These are phyloP conservation scores for Amiota communis DNA, from an alignment of 2,888 invertebrate genomes.

Conservation along the genomic window DNA sequence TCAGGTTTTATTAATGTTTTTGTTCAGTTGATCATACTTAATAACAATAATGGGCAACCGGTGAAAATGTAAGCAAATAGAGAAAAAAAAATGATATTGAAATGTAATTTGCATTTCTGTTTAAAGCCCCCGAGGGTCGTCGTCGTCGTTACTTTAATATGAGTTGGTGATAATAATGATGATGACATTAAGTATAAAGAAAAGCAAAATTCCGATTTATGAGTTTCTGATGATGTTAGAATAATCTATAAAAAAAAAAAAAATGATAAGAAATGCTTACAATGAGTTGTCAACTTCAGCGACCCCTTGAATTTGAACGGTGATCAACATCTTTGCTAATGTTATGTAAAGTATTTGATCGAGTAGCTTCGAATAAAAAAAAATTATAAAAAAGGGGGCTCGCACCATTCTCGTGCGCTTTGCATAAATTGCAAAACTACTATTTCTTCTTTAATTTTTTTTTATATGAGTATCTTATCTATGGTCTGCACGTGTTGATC, in stretches of 20 bases:
- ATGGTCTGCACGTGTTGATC: conserved; percentile 12
- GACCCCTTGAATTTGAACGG: neutral
- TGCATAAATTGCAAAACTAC: conserved; percentile 17
- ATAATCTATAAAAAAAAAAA: conserved; percentile 40
- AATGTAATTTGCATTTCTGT: conserved; percentile 20
- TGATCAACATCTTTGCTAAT: neutral
- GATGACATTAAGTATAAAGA: conserved; percentile 41
- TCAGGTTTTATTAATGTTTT: too few relatives aligned
- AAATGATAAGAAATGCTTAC: conserved; percentile 45
- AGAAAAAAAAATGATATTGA: conserved; percentile 16
- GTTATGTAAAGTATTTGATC: conserved; percentile 22
- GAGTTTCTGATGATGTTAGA: conserved; percentile 65
- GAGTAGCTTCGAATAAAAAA: neutral
- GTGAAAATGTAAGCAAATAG: neutral
- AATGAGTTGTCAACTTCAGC: neutral
- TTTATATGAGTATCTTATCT: neutral
- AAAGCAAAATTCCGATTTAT: conserved; percentile 58
- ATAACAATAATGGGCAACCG: conserved; percentile 2
- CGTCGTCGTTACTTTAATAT: neutral
- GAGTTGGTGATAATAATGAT: conserved; percentile 21
- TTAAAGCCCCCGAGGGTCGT: neutral
- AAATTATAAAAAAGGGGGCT: conserved; percentile 6
- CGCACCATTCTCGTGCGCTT: conserved; percentile 22
- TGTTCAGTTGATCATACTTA: neutral
- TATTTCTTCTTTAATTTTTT: neutral